These are phyloP conservation scores for Cosmorhoe ocellata DNA, from an alignment of 2,888 invertebrate genomes.

Conservation along the genomic window DNA sequence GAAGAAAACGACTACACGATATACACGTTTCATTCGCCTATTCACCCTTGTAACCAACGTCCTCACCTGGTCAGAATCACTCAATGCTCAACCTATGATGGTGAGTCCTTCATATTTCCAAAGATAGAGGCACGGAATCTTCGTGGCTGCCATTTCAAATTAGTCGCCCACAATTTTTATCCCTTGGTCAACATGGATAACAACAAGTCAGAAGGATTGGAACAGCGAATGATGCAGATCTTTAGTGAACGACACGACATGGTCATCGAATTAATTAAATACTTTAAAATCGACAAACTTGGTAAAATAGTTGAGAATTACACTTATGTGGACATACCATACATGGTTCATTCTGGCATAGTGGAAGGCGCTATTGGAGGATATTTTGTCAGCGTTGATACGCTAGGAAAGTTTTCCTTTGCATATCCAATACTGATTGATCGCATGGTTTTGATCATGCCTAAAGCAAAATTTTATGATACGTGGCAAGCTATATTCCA, in stretches of 20 bases:
- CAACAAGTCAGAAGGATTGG: conserved; percentile 28
- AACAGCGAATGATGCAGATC: conserved; percentile 37
- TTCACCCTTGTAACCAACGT: conserved; percentile 18
- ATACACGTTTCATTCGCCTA: conserved; percentile 22
- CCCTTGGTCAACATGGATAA: conserved; percentile 40
- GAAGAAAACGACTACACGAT: conserved; percentile 18
- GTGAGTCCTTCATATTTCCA: conserved; percentile 8
- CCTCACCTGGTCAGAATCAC: conserved; percentile 3
- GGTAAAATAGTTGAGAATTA: conserved; percentile 37
- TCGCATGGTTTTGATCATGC: conserved; percentile 22
- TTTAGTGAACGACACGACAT: conserved; percentile 36
- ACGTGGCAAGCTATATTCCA: conserved; percentile 33
- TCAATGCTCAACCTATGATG: conserved; percentile 6
- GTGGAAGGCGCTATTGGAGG: conserved; percentile 45
- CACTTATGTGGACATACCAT: conserved; percentile 31
- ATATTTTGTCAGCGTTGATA: conserved; percentile 23
- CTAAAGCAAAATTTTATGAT: conserved; percentile 24
- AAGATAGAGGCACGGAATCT: not conserved
- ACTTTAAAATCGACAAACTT: conserved; percentile 35
- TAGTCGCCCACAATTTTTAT: conserved; percentile 39
- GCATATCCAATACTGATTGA: conserved; percentile 38
- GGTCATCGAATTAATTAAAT: conserved; percentile 34
- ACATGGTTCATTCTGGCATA: conserved; percentile 33
- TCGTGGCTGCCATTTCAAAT: conserved; percentile 34
- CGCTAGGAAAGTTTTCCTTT: conserved; percentile 24